These are phyloP conservation scores for Phalacrocorax aristotelis DNA, from an alignment of 2,113 vertebrate species.

Conservation along the genomic window DNA sequence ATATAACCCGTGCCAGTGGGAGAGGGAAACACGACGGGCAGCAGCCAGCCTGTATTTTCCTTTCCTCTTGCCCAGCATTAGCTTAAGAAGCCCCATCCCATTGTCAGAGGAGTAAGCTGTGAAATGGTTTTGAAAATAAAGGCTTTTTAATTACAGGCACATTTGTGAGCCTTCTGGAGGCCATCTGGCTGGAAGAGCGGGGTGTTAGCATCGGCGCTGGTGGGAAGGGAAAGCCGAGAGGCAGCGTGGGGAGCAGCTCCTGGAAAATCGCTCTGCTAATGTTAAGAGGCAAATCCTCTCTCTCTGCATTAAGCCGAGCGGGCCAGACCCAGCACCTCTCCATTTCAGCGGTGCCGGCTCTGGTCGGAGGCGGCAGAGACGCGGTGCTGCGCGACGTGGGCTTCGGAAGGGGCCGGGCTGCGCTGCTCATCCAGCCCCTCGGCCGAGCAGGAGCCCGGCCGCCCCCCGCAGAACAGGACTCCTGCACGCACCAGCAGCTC, in stretches of 20 bases:
- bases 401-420: background rate
- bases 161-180: constrained; percentile 23
- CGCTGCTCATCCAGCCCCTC: background rate
- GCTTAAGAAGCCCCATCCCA: background rate
- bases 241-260: background rate
- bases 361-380: background rate
- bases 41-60: background rate
- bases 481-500: accelerated
- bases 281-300: background rate
- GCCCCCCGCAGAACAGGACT: accelerated
- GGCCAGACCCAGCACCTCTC: accelerated
- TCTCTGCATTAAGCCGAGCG: accelerated
- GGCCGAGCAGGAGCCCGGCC: background rate
- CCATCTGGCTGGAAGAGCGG: constrained; percentile 16
- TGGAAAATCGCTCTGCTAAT: background rate
- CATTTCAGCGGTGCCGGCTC: accelerated
- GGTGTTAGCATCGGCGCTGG: background rate
- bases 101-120: background rate
- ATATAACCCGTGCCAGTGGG: accelerated
- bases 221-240: background rate
- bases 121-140: constrained; percentile 41
- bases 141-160: constrained; percentile 19
- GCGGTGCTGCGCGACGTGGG: accelerated
- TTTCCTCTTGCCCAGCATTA: background rate
- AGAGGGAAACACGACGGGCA: background rate